Evolutionary conservation across 2,113 vertebrate genomes (phyloP).

Genomic region (Progne subis): DNA sequence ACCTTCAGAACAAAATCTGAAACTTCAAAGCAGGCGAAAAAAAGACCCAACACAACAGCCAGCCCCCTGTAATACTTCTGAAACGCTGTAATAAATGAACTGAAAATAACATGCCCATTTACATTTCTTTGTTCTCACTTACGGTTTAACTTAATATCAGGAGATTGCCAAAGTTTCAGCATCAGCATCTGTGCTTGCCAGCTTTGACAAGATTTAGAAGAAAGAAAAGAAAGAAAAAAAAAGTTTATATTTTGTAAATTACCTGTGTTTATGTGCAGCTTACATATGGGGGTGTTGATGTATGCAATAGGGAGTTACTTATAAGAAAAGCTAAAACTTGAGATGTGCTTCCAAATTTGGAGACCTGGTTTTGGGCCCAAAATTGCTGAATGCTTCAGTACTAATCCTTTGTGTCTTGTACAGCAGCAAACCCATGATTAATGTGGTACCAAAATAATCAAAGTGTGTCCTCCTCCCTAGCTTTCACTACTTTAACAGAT

Average conservation of each 20-base stretch:
- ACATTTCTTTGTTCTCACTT: conserved; percentile 68
- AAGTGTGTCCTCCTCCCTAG: rapidly evolving
- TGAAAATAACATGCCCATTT: conserved; percentile 55
- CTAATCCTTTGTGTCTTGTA: not conserved
- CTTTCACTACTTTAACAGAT: not conserved
- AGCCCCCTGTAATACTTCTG: not conserved
- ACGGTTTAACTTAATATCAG: conserved; percentile 24
- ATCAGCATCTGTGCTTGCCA: conserved; percentile 4
- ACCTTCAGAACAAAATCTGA: conserved; percentile 9
- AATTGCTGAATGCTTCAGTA: not conserved
- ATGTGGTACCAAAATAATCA: not conserved
- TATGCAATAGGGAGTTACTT: not conserved
- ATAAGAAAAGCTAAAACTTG: not conserved
- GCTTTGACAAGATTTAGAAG: not conserved
- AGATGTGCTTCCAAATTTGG: not conserved
- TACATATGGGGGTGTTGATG: not conserved
- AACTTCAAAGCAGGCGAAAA: conserved; percentile 42
- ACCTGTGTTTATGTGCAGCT: not conserved
- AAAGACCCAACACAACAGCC: not conserved
- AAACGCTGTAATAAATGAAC: conserved; percentile 36
- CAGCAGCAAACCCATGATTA: not conserved
- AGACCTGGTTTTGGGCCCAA: not conserved
- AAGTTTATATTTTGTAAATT: not conserved
- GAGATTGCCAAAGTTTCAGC: conserved; percentile 51
- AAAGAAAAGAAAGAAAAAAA: not conserved